Conservation (phyloP, 2,888 invertebrate species). For the Caenorhabditis auriculariae region DNA sequence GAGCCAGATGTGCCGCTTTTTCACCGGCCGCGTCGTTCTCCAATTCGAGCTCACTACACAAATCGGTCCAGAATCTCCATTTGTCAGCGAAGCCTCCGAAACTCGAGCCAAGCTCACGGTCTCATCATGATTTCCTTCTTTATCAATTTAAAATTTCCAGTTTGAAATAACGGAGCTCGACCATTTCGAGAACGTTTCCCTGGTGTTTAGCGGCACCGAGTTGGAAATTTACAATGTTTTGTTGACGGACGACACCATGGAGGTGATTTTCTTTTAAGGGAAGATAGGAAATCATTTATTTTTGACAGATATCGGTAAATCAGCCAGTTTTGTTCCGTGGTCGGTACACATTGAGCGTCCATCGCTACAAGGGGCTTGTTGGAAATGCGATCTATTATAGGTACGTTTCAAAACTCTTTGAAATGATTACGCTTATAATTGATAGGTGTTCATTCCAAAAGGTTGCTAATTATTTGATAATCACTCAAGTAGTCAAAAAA, state of each 20-base stretch:
- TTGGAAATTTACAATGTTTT: slow-evolving; percentile 36
- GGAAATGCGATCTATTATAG: slow-evolving; percentile 40
- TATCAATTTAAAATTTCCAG: slow-evolving; percentile 7
- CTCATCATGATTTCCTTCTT: neutral
- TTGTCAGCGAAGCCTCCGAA: slow-evolving; percentile 28
- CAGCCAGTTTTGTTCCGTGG: slow-evolving; percentile 39
- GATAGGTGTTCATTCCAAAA: neutral
- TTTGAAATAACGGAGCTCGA: slow-evolving; percentile 36
- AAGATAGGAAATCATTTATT: neutral
- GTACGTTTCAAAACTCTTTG: slow-evolving; percentile 7
- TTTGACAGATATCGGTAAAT: slow-evolving; percentile 21
- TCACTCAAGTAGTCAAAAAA: too few relatives aligned
- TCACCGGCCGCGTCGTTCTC: slow-evolving; percentile 37
- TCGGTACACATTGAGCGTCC: slow-evolving; percentile 36
- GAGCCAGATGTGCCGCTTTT: slow-evolving; percentile 39
- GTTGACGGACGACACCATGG: slow-evolving; percentile 37
- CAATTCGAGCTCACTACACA: slow-evolving; percentile 37
- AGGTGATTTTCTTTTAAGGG: slow-evolving; percentile 6
- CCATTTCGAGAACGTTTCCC: slow-evolving; percentile 40
- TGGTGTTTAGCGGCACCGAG: slow-evolving; percentile 37
- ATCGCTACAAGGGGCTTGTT: slow-evolving; percentile 39
- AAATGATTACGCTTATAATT: too few relatives aligned
- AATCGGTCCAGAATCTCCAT: slow-evolving; percentile 29
- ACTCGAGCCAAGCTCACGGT: slow-evolving; percentile 34
- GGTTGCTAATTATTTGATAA: neutral